Percentiles rank a stretch among this genome's conserved stretches.
Conservation (phyloP, 37 sponge, comb jelly and placozoan species). For the Agelas oroides region DNA sequence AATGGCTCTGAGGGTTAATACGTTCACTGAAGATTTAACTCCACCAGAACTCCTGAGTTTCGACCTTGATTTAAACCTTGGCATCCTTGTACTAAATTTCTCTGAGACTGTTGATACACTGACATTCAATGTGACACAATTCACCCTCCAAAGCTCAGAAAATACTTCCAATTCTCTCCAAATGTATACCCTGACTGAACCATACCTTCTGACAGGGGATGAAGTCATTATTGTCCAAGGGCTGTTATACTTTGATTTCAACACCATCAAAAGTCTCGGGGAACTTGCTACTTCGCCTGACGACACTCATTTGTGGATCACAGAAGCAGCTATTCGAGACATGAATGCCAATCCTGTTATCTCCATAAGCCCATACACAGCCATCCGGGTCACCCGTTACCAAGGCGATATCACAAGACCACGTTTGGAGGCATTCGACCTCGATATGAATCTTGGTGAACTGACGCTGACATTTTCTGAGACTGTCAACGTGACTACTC, state of each 20-base stretch:
- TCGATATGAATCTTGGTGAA: slow-evolving; percentile 79
- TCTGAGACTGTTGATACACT: slow-evolving; percentile 87
- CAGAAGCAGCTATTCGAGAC: slow-evolving; percentile 67
- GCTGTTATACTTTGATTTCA: slow-evolving; percentile 68
- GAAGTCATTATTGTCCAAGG: slow-evolving; percentile 58
- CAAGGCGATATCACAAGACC: slow-evolving; percentile 67
- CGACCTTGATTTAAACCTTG: slow-evolving; percentile 75
- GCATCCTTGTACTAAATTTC: slow-evolving; percentile 71
- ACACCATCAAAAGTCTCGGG: slow-evolving; percentile 75
- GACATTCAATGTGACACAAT: slow-evolving; percentile 69
- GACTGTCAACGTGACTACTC: slow-evolving; percentile 76
- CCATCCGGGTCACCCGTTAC: slow-evolving; percentile 38
- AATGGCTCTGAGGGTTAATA: slow-evolving; percentile 44
- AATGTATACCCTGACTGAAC: slow-evolving; percentile 55
- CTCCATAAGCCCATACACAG: slow-evolving; percentile 44
- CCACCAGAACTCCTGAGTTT: slow-evolving; percentile 70
- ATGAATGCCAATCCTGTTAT: slow-evolving; percentile 81
- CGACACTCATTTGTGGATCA: slow-evolving; percentile 75
- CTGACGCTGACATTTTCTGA: slow-evolving; percentile 81
- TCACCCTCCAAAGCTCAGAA: slow-evolving; percentile 67
- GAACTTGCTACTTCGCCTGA: slow-evolving; percentile 63
- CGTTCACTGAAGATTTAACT: slow-evolving; percentile 84
- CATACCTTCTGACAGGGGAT: slow-evolving; percentile 68
- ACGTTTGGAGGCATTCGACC: slow-evolving; percentile 56
- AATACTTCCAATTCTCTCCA: slow-evolving; percentile 26